Evolutionary conservation across 2,113 vertebrate genomes (phyloP), one percentile per base, ranked within the genome.

Genomic region (Cygnus atratus): DNA sequence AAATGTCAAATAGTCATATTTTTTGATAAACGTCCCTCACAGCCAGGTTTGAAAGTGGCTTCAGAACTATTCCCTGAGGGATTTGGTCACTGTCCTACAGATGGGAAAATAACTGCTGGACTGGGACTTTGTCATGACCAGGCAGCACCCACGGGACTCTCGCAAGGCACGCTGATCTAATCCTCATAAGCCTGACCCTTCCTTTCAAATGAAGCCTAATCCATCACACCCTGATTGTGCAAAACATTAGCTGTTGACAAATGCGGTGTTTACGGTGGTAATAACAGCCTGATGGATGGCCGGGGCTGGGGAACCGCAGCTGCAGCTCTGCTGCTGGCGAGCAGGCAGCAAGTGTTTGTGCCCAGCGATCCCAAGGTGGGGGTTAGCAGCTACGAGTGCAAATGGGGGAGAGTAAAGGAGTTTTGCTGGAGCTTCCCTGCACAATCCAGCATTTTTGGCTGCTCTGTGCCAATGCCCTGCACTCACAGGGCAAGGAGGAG

Each of bases 191-290:
- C 9, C 75, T 73, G 76, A 72, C 35, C 12, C 70, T 88, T 71
- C 67, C 55, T 79, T 81, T 44, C 1, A 0, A 65, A 12, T 15
- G 59, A 80, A 93, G 65, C 28, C 62, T 72, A 83, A 88, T 80
- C 91, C 85, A 95, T 93, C 95, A 89, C 50, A 9, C 24, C 77
- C 84, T 87, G 71, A 46, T 15, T 62, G 48, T 90, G 78, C n/a
- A 21, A 70, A 28, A 24, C 66, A 41, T 88, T 35, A 83, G 58
- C 54, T 10, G 9, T 3, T 71, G 88, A 33, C 80, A 89, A 89
- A 76, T 85, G 43, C 2, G 15, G 39, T 90, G 92, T 75, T 94
- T 76, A 35, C 80, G 65, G 92, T 43, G 61, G 73, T 55, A 87
- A 37, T 48, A 85, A 46, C 44, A 83, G 74, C 26, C 77, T 95